A percentile compares a stretch with the other conserved stretches of the same genome.
These are phyloP conservation scores for Tetramorium simillimum DNA, from an alignment of 1,140 invertebrate genomes.

Conservation along the genomic window DNA sequence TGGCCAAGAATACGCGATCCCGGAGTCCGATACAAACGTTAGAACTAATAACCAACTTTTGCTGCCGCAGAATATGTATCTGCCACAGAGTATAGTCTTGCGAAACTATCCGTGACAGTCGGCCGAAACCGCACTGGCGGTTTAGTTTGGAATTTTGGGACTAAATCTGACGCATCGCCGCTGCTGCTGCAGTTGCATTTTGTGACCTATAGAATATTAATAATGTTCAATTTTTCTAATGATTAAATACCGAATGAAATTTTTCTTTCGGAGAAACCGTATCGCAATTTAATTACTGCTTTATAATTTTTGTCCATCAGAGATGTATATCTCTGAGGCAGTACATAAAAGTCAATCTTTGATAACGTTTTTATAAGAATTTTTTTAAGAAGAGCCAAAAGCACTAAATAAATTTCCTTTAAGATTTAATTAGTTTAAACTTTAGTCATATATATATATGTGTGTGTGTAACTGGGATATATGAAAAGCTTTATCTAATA, in stretches of 20 bases:
- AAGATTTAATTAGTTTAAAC: constrained; percentile 6
- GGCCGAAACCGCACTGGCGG: constrained; percentile 26
- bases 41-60: constrained; percentile 57
- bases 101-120: constrained; percentile 52
- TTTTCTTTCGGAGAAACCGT: not conserved
- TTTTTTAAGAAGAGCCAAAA: not conserved
- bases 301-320: not conserved
- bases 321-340: too few relatives aligned
- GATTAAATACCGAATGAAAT: not conserved
- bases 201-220: not conserved
- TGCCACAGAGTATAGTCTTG: constrained; percentile 49
- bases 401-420: not conserved
- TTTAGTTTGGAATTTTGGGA: constrained; percentile 57
- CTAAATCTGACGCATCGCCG: not conserved
- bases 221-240: not conserved
- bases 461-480: too few relatives aligned
- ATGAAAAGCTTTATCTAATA: not conserved
- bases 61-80: constrained; percentile 51
- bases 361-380: not conserved
- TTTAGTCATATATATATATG: too few relatives aligned
- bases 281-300: not conserved
- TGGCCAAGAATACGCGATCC: constrained; percentile 7
- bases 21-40: constrained; percentile 37
- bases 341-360: not conserved
- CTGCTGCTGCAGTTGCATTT: constrained; percentile 1